A percentile compares a stretch with the other conserved stretches of the same genome.
These are phyloP conservation scores for Tortrix viridana DNA, from an alignment of 2,888 invertebrate species.

Conservation along the genomic window DNA sequence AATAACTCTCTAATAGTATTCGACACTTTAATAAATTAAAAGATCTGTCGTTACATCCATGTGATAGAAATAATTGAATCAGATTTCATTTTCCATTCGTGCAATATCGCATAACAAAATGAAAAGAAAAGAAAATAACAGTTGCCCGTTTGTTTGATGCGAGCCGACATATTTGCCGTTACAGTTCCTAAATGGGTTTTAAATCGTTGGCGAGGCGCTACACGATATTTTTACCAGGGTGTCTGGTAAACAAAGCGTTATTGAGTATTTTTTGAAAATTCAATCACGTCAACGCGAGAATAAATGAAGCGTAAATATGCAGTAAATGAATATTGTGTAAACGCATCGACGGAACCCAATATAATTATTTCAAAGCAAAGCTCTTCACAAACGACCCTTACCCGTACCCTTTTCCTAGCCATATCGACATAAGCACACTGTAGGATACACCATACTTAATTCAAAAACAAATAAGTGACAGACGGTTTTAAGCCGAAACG, in stretches of 20 bases:
- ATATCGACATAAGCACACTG: slow-evolving; percentile 55
- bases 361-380: slow-evolving; percentile 11
- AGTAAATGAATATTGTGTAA: background rate
- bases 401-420: slow-evolving; percentile 79
- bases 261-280: background rate
- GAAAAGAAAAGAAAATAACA: slow-evolving; percentile 17
- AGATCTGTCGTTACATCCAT: no score
- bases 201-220: background rate
- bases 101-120: background rate
- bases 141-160: slow-evolving; percentile 15
- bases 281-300: no score
- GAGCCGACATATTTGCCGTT: slow-evolving; percentile 9
- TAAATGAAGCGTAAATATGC: no score
- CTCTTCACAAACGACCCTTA: slow-evolving; percentile 23
- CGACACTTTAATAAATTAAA: no score
- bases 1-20: no score
- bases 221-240: background rate
- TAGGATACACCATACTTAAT: slow-evolving; percentile 47
- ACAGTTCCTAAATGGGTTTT: slow-evolving; percentile 18
- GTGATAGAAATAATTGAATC: no score
- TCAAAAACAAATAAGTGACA: slow-evolving; percentile 33
- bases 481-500: slow-evolving; percentile 45
- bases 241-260: slow-evolving; percentile 4
- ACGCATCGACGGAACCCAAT: slow-evolving; percentile 4
- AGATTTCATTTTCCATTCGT: background rate